Percentiles rank a stretch among this genome's conserved stretches.
These are phyloP conservation scores for Oncorhynchus gorbuscha DNA, from an alignment of 2,113 vertebrate species.

Conservation along the genomic window DNA sequence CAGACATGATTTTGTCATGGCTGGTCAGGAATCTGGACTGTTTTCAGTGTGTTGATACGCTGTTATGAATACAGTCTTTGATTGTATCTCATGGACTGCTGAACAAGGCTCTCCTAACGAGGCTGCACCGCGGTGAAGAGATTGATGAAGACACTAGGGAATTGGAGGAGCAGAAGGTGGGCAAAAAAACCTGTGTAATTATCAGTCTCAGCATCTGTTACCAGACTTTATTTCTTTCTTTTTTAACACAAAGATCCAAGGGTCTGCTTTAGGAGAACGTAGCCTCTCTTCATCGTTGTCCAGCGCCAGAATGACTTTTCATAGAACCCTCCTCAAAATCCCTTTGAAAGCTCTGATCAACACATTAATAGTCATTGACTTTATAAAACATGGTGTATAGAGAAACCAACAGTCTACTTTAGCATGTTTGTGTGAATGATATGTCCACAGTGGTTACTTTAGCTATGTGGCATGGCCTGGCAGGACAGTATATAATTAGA, in stretches of 20 bases:
- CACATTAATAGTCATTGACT: no score
- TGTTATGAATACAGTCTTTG: background rate
- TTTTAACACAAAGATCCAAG: conserved; percentile 36
- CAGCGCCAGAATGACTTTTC: background rate
- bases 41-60: background rate
- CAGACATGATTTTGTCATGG: background rate
- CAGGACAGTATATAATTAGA: no score
- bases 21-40: background rate
- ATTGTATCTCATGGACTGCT: conserved; percentile 5
- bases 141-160: conserved; percentile 51
- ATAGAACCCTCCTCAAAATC: background rate
- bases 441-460: no score
- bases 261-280: conserved; percentile 32
- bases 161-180: conserved; percentile 12
- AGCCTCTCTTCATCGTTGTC: conserved; percentile 21
- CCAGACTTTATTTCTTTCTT: background rate
- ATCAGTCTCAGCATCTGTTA: conserved; percentile 43
- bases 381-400: no score
- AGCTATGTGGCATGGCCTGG: no score
- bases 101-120: background rate
- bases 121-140: conserved; percentile 7
- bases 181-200: conserved; percentile 13
- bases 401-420: no score
- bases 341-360: no score
- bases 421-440: no score